These are phyloP conservation scores for Tenthredo amoena DNA, from an alignment of 2,888 invertebrate genomes.

Conservation along the genomic window DNA sequence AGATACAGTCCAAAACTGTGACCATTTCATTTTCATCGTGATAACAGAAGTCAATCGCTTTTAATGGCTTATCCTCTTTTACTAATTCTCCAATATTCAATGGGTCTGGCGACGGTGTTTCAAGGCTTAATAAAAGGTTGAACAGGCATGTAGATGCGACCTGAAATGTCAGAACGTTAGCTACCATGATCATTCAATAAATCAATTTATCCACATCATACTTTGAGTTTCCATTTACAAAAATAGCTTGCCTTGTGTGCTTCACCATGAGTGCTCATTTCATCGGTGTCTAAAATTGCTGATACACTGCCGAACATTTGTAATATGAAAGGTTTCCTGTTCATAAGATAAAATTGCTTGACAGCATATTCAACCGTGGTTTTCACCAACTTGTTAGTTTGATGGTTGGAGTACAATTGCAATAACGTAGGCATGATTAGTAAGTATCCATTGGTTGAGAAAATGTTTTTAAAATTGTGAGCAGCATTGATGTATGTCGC, in stretches of 20 bases:
- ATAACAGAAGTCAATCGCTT: constrained; percentile 99
- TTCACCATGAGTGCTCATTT: constrained; percentile 92
- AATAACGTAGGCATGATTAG: constrained; percentile 98
- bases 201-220: constrained; percentile 14
- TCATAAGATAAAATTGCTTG: constrained; percentile 98
- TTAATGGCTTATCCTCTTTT: constrained; percentile 94
- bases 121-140: constrained; percentile 93
- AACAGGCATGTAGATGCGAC: constrained; percentile 95
- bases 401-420: constrained; percentile 98
- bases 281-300: constrained; percentile 95
- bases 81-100: constrained; percentile 95
- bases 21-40: constrained; percentile 99
- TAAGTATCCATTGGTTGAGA: constrained; percentile 97
- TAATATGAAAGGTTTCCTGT: constrained; percentile 98
- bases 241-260: constrained; percentile 89
- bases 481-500: constrained; percentile 99
- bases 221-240: background rate
- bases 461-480: constrained; percentile 99
- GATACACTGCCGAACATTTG: constrained; percentile 99
- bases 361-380: constrained; percentile 98
- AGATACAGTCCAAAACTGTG: constrained; percentile 97
- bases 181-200: background rate
- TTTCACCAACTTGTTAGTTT: constrained; percentile 96
- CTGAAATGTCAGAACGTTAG: constrained; percentile 75
- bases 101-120: constrained; percentile 96